A percentile compares a stretch with the other conserved stretches of the same genome.
These are phyloP conservation scores for Sarcophaga subvicina DNA, from an alignment of 2,888 invertebrate species.

Conservation along the genomic window DNA sequence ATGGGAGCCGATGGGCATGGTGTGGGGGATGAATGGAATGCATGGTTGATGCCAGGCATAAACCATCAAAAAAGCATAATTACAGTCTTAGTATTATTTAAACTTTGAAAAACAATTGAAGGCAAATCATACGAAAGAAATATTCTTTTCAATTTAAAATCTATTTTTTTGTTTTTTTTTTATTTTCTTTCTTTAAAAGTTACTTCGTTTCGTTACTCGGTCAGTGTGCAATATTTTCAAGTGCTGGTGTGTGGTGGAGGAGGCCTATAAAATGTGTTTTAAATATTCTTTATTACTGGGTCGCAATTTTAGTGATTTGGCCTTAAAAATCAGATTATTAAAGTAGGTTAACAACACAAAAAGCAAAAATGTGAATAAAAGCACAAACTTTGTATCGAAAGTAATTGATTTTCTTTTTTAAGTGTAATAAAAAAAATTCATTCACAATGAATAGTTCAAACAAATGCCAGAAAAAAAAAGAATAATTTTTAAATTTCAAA, in stretches of 20 bases:
- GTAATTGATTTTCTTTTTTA: slow-evolving; percentile 2
- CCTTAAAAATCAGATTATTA: slow-evolving; percentile 54
- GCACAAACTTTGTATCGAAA: background rate
- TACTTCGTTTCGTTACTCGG: background rate
- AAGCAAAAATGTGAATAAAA: background rate
- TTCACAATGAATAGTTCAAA: background rate
- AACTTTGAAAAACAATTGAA: slow-evolving; percentile 61
- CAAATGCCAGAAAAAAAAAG: slow-evolving; percentile 27
- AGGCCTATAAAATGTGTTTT: slow-evolving; percentile 71
- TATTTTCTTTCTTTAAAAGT: background rate
- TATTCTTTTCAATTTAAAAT: background rate
- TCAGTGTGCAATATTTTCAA: background rate
- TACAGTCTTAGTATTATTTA: slow-evolving; percentile 56
- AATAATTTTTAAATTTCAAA: slow-evolving; percentile 17
- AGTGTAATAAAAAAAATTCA: slow-evolving; percentile 2
- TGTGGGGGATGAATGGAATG: background rate
- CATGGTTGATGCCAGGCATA: slow-evolving; percentile 34
- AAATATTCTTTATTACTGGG: slow-evolving; percentile 72
- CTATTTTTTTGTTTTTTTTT: background rate
- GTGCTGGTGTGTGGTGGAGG: background rate
- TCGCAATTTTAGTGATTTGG: slow-evolving; percentile 70
- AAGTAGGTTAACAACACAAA: slow-evolving; percentile 30
- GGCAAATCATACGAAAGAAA: slow-evolving; percentile 6
- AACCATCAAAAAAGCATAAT: slow-evolving; percentile 56
- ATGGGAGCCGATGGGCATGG: too few species aligned